A percentile compares a stretch with the other conserved stretches of the same genome.
Evolutionary conservation across 2,888 invertebrate genomes (phyloP).

Genomic region (Papilio elwesi): DNA sequence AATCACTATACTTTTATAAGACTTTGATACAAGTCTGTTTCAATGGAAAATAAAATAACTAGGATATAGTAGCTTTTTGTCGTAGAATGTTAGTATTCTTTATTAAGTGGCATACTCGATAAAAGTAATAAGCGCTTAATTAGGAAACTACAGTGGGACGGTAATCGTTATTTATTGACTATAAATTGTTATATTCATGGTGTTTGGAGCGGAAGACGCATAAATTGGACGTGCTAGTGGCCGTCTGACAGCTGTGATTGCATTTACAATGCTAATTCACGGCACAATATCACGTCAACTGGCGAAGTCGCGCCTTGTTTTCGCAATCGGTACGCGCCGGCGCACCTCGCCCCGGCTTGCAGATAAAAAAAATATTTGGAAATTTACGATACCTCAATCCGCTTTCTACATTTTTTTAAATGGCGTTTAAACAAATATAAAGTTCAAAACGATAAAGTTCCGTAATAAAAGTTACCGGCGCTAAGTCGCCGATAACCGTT

Average conservation of each 20-base stretch:
- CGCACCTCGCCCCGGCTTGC: slow-evolving; percentile 10
- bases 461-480: slow-evolving; percentile 17
- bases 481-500: slow-evolving; percentile 7
- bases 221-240: slow-evolving; percentile 79
- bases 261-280: slow-evolving; percentile 84
- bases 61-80: background rate
- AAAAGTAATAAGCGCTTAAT: slow-evolving; percentile 65
- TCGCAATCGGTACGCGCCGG: slow-evolving; percentile 44
- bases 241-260: slow-evolving; percentile 82
- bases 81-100: background rate
- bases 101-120: background rate
- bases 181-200: slow-evolving; percentile 78
- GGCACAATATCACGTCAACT: slow-evolving; percentile 68
- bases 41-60: background rate
- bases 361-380: slow-evolving; percentile 18
- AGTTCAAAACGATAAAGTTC: slow-evolving; percentile 20
- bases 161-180: slow-evolving; percentile 76
- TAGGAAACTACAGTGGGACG: slow-evolving; percentile 61
- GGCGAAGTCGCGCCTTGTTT: slow-evolving; percentile 44
- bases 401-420: slow-evolving; percentile 20
- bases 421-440: slow-evolving; percentile 9
- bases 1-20: too few relatives aligned
- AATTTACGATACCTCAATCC: slow-evolving; percentile 23
- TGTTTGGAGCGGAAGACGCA: slow-evolving; percentile 75
- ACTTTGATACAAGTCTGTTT: too few relatives aligned